Conservation (phyloP, 2,113 vertebrate species). For the Etheostoma spectabile region DNA sequence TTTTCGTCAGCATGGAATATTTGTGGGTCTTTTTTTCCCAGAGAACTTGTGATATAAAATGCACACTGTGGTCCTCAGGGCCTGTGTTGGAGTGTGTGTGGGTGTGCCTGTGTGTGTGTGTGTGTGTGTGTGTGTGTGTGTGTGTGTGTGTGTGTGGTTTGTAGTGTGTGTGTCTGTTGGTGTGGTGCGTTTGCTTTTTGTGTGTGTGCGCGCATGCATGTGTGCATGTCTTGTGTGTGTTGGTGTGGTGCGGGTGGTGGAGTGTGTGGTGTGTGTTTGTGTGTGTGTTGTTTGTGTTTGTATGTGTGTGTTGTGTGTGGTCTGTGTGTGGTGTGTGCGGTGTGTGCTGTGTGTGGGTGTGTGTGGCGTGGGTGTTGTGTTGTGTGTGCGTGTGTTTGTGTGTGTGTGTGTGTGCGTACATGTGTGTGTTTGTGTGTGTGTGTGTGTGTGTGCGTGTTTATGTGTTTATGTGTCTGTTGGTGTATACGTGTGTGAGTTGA, state of each 20-base stretch:
- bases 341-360: neutral
- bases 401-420: neutral
- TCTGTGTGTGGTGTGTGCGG: neutral
- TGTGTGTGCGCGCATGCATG: too few species aligned
- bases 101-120: conserved; percentile 3
- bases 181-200: too few species aligned
- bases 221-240: neutral
- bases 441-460: neutral
- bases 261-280: neutral
- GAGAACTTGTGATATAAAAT: conserved; percentile 73
- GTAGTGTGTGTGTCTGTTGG: too few species aligned
- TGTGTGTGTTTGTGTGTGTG: neutral
- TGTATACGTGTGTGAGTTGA: neutral
- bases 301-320: too few species aligned
- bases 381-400: neutral
- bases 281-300: neutral
- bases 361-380: neutral
- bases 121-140: neutral
- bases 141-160: too few species aligned
- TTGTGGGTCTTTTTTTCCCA: neutral
- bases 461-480: neutral
- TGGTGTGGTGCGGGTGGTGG: too few species aligned
- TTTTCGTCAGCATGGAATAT: neutral
- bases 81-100: neutral
- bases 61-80: conserved; percentile 34